Conservation (phyloP, 2,888 invertebrate species). For the Eupithecia subumbrata region DNA sequence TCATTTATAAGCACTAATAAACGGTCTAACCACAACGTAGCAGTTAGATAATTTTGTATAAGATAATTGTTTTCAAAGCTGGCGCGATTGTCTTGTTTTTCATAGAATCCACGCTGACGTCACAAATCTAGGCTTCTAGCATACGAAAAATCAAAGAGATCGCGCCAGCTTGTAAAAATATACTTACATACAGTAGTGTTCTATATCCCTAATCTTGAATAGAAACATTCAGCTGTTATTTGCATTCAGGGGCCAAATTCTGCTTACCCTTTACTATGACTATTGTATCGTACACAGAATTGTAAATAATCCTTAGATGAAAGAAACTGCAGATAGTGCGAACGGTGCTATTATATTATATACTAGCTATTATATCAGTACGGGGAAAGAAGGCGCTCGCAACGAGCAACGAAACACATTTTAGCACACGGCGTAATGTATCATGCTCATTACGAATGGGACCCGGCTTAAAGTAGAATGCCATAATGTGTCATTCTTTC, state of each 20-base stretch:
- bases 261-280: neutral
- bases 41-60: neutral
- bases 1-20: conserved; percentile 38
- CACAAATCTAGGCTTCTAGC: neutral
- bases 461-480: neutral
- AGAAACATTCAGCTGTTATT: neutral
- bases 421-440: too few relatives aligned
- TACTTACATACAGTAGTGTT: too few relatives aligned
- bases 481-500: neutral
- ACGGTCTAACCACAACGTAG: conserved; percentile 13
- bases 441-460: too few relatives aligned
- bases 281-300: neutral
- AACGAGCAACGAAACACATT: too few relatives aligned
- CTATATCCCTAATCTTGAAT: neutral
- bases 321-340: neutral
- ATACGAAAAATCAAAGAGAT: neutral
- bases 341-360: neutral
- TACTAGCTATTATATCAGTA: too few relatives aligned
- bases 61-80: neutral
- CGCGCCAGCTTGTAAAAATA: neutral
- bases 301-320: neutral
- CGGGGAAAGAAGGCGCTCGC: too few relatives aligned
- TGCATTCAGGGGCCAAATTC: neutral
- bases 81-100: neutral
- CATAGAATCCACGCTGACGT: neutral